These are phyloP conservation scores for Ptychodera flava DNA, from an alignment of 35 echinoderm and acorn worm species.

Conservation along the genomic window DNA sequence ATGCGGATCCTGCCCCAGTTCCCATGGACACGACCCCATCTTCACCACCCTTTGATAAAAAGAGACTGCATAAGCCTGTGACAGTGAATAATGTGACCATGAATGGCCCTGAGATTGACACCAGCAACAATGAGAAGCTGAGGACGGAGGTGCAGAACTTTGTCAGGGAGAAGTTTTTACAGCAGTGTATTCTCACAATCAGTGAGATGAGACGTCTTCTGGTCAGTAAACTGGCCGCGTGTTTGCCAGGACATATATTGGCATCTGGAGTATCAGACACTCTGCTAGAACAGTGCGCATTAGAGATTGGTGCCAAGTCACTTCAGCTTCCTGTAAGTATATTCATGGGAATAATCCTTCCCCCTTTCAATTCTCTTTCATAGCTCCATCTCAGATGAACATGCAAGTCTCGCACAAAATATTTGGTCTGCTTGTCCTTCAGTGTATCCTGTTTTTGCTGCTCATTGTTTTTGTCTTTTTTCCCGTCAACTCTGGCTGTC, in stretches of 20 bases:
- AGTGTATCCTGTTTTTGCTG: not conserved
- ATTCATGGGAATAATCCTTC: not conserved
- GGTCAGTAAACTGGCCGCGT: not conserved
- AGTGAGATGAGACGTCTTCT: not conserved
- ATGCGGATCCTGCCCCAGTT: not conserved
- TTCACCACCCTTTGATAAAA: not conserved
- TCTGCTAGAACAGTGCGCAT: slow-evolving; percentile 1
- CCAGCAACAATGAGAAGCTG: not conserved
- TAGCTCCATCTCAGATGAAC: not conserved
- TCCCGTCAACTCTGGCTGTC: not conserved
- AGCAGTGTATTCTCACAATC: not conserved
- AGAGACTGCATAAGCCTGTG: not conserved
- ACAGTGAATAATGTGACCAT: not conserved
- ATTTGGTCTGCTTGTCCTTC: not conserved
- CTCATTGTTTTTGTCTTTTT: not conserved
- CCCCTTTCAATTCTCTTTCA: not conserved
- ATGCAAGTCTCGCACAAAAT: not conserved
- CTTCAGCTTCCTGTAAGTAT: not conserved
- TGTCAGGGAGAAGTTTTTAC: not conserved
- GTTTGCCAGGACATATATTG: not conserved
- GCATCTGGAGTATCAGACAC: not conserved
- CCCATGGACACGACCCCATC: not conserved
- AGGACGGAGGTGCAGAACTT: not conserved
- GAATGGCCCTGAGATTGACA: not conserved
- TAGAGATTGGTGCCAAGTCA: slow-evolving; percentile 29